Evolutionary conservation across 2,113 vertebrate genomes (phyloP).

Genomic region (Psittacus erithacus): DNA sequence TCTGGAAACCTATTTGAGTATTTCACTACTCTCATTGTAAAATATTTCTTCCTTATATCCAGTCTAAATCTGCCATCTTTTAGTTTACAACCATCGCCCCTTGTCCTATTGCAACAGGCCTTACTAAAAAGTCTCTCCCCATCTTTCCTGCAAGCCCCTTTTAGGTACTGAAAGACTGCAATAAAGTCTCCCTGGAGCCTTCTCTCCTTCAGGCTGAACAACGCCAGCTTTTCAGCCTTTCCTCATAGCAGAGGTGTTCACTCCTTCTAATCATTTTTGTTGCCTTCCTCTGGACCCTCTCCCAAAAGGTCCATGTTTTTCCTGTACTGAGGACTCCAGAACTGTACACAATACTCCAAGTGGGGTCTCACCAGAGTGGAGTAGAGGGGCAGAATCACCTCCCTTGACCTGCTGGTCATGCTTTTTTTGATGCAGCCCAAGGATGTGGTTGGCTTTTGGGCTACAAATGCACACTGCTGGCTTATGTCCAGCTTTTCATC

Average conservation of each 20-base stretch:
- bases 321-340: not conserved
- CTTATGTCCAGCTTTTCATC: not conserved
- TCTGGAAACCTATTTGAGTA: not conserved
- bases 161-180: not conserved
- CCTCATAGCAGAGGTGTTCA: not conserved
- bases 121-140: not conserved
- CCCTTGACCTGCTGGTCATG: not conserved
- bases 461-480: rapidly evolving
- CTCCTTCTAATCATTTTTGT: not conserved
- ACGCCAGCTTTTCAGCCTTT: not conserved
- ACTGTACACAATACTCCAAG: not conserved
- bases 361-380: not conserved
- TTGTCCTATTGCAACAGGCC: not conserved
- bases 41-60: not conserved
- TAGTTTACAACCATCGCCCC: not conserved
- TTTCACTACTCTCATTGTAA: not conserved
- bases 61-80: not conserved
- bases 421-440: not conserved
- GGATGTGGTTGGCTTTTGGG: not conserved
- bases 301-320: not conserved
- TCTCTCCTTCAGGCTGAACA: not conserved
- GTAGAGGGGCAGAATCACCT: not conserved
- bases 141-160: not conserved
- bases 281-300: not conserved
- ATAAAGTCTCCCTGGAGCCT: not conserved